Percentiles rank a stretch among this genome's conserved stretches.
Conservation (phyloP, 1,140 invertebrate genomes). For the Parapsyche elsis region DNA sequence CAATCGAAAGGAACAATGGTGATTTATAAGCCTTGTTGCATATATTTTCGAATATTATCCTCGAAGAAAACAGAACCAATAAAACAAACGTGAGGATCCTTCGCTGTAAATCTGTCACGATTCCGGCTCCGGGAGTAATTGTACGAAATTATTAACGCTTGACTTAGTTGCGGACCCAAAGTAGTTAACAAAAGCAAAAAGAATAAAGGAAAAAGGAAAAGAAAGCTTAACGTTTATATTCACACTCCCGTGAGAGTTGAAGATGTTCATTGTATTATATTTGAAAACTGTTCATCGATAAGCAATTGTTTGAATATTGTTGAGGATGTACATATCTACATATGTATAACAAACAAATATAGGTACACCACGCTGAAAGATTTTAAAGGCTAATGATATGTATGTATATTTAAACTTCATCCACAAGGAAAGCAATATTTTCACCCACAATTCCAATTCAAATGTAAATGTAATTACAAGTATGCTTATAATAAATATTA, state of each 20-base stretch:
- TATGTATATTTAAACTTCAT: no score
- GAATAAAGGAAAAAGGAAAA: slow-evolving; percentile 1
- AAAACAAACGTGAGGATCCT: slow-evolving; percentile 13
- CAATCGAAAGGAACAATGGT: background rate
- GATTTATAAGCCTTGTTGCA: background rate
- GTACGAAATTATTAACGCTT: slow-evolving; percentile 31
- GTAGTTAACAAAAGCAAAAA: background rate
- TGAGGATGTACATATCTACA: background rate
- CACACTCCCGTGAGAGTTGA: slow-evolving; percentile 11
- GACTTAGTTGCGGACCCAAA: slow-evolving; percentile 14
- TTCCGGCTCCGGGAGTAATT: background rate
- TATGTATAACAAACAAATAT: background rate
- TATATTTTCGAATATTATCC: slow-evolving; percentile 2
- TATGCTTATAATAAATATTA: no score
- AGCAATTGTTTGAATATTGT: background rate
- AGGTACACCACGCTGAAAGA: no score
- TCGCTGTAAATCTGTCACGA: slow-evolving; percentile 38
- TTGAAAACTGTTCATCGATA: background rate
- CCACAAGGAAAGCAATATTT: no score
- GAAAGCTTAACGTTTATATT: background rate
- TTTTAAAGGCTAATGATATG: no score
- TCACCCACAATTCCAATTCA: no score
- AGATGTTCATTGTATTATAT: slow-evolving; percentile 6
- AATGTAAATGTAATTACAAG: no score
- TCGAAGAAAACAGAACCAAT: slow-evolving; percentile 9